Conservation (phyloP, 2,113 vertebrate genomes). For the Poeciliopsis prolifica region DNA sequence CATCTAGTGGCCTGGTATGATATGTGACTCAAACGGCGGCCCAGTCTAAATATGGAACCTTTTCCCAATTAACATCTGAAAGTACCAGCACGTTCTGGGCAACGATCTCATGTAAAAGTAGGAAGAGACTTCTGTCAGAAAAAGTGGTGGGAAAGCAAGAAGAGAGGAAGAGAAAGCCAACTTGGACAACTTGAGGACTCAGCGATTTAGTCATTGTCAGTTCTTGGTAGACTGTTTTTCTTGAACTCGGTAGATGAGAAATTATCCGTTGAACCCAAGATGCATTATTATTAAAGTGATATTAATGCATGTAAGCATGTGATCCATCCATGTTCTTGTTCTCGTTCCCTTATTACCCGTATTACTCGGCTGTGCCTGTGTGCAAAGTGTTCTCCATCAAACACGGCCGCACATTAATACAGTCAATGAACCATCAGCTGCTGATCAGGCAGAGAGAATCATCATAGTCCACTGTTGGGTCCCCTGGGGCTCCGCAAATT, state of each 20-base stretch:
- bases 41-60: too few species aligned
- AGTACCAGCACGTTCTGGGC: too few species aligned
- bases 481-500: not conserved
- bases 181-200: not conserved
- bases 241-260: not conserved
- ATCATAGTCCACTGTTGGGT: not conserved
- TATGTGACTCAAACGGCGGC: too few species aligned
- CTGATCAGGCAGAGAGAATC: conserved; percentile 6
- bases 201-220: not conserved
- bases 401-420: conserved; percentile 11
- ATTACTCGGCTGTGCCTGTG: not conserved
- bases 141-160: too few species aligned
- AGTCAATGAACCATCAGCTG: conserved; percentile 4
- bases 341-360: conserved; percentile 14
- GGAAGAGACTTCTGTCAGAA: too few species aligned
- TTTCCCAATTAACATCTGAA: too few species aligned
- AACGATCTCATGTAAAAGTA: too few species aligned
- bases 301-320: conserved; percentile 20
- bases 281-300: not conserved
- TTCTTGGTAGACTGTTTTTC: not conserved
- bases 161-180: not conserved
- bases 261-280: conserved; percentile 20
- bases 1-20: too few species aligned
- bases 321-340: conserved; percentile 56
- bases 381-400: conserved; percentile 19